A percentile compares a stretch with the other conserved stretches of the same genome.
Conservation (phyloP, 1,140 invertebrate species). For the Spodoptera litura region DNA sequence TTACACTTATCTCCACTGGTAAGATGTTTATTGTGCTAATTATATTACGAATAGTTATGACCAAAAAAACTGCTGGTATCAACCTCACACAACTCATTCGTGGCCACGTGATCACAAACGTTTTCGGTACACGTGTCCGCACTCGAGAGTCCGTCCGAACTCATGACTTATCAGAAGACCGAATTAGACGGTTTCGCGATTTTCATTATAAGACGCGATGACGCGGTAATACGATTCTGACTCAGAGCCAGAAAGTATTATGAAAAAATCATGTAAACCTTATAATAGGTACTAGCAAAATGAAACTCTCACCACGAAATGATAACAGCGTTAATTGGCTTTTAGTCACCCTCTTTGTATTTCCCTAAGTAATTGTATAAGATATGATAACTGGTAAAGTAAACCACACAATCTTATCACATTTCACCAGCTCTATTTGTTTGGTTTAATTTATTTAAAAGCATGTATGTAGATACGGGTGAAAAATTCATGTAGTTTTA, state of each 20-base stretch:
- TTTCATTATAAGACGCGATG: slow-evolving; percentile 12
- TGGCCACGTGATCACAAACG: slow-evolving; percentile 5
- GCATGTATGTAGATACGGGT: slow-evolving; percentile 3
- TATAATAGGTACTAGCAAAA: neutral
- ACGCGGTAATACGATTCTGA: slow-evolving; percentile 5
- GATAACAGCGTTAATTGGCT: slow-evolving; percentile 1
- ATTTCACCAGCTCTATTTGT: slow-evolving; percentile 14
- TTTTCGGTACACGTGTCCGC: slow-evolving; percentile 7
- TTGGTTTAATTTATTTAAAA: slow-evolving; percentile 13
- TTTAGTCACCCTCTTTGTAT: neutral
- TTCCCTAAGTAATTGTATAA: neutral
- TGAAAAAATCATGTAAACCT: neutral
- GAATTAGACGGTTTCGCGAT: slow-evolving; percentile 12
- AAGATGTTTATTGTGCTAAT: slow-evolving; percentile 1
- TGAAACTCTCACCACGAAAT: neutral
- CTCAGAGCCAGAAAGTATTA: slow-evolving; percentile 4
- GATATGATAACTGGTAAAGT: neutral
- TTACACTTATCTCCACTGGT: neutral
- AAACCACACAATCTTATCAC: slow-evolving; percentile 14
- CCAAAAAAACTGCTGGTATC: neutral
- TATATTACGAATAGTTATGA: neutral
- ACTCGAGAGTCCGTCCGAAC: slow-evolving; percentile 5
- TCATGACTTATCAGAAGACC: slow-evolving; percentile 28
- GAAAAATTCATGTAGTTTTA: slow-evolving; percentile 9
- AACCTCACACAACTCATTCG: slow-evolving; percentile 10